Percentiles rank a stretch among this genome's conserved stretches.
phyloP scores from a whole-genome alignment of 2,888 invertebrate species.

The Glyphotaelius pellucidus region DNA sequence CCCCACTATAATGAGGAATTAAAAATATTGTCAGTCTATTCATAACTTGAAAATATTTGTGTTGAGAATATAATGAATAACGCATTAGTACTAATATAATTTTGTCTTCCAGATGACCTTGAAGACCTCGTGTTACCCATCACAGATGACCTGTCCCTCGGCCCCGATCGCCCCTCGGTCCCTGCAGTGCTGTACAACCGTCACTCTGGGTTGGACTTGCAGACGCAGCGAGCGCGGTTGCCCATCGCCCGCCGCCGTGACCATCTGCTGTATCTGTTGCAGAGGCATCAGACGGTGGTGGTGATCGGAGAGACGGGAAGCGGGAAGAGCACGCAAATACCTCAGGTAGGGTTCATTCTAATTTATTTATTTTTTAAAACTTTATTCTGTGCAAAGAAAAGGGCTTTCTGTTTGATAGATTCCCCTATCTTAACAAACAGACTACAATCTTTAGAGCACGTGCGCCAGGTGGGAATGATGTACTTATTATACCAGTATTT shows the following conservation, averaged over 20 bases:
- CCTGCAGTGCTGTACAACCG: slow-evolving; percentile 84
- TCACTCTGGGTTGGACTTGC: slow-evolving; percentile 79
- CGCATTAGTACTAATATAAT: background rate
- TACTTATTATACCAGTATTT: too few species aligned
- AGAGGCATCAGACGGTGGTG: slow-evolving; percentile 93
- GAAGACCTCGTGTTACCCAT: background rate
- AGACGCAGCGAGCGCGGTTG: slow-evolving; percentile 89
- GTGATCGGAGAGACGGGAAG: slow-evolving; percentile 96
- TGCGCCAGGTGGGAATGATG: too few species aligned
- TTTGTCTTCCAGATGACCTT: slow-evolving; percentile 12
- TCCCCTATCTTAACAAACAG: too few species aligned
- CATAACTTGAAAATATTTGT: too few species aligned
- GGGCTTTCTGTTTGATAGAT: too few species aligned
- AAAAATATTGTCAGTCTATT: too few species aligned
- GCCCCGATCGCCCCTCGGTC: slow-evolving; percentile 69
- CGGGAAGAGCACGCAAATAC: slow-evolving; percentile 97
- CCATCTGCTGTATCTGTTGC: slow-evolving; percentile 93
- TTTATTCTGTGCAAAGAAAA: too few species aligned
- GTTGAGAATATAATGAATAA: too few species aligned
- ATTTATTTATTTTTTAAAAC: too few species aligned
- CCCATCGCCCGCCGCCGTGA: slow-evolving; percentile 92
- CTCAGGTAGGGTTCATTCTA: slow-evolving; percentile 83
- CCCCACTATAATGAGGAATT: too few species aligned
- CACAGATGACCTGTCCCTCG: background rate
- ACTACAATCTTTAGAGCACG: too few species aligned